Base-by-base conservation (phyloP, 35 echinoderm and acorn worm species). In the Patiria miniata region DNA sequence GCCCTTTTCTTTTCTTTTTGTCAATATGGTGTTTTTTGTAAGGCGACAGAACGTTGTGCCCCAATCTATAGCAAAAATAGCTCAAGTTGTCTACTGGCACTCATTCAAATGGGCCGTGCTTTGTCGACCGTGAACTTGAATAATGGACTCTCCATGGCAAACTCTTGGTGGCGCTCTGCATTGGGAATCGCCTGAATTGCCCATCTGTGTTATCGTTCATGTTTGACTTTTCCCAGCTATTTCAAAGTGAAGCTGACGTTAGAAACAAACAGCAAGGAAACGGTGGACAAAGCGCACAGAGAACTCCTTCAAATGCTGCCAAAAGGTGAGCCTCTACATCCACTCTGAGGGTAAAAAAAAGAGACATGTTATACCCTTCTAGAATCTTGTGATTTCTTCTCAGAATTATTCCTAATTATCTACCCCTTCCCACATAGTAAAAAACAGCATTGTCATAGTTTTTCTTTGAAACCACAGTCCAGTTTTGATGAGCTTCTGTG, bases 181-280 rank as follows among this genome's bases (percentile, higher is more conserved):
- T n/a, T n/a, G n/a, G n/a, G n/a, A n/a, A n/a, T n/a, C n/a, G n/a
- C n/a, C n/a, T n/a, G n/a, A n/a, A 82, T 33, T 33, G 80, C 1
- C 80, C 5, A 17, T 8, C 33, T 32, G 3, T 8, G 50, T 52
- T 81, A 37, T 82, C 32, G 3, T 34, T 80, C 1, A 32, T 91
- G 77, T 7, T 52, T 78, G 16, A 12, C 12, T 47, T 47, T 47
- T 81, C 65, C 0, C 57, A 97, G 95, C 55, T 97, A 93, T 77
- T 97, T 88, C 51, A 92, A 22, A 28, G 91, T 97, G 2, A 97
- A 97, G 61, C 22, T 97, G 5, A 88, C 84, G 7, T 78, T 97
- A 77, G 95, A 97, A 37, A 91, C 87, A 42, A 52, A 89, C 40
- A 44, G 68, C 69, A 76, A 94, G 51, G 83, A 82, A 51, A 81